Evolutionary conservation across 1,140 invertebrate species (phyloP).

Genomic region (Saccostrea glomerata): DNA sequence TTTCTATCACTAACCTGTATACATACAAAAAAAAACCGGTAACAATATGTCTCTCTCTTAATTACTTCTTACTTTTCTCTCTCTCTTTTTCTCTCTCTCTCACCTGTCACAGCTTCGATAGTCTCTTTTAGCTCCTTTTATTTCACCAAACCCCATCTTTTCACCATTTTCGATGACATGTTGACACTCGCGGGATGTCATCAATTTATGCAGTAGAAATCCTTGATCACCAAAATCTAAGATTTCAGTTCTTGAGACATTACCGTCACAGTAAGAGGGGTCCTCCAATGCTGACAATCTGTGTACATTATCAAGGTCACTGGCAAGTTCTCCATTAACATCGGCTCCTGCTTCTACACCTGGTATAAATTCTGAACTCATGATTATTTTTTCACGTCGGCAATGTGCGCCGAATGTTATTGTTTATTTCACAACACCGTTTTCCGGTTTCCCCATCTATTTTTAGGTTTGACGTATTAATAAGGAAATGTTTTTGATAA

Average conservation of each 20-base stretch:
- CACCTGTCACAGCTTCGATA: conserved; percentile 70
- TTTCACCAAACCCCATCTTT: conserved; percentile 64
- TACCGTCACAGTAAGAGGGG: background rate
- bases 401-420: background rate
- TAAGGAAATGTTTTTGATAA: background rate
- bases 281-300: conserved; percentile 37
- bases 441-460: background rate
- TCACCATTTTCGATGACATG: conserved; percentile 66
- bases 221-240: conserved; percentile 70
- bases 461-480: background rate
- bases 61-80: too few species aligned
- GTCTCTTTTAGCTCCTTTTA: conserved; percentile 58
- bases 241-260: conserved; percentile 59
- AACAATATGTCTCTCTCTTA: background rate
- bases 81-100: background rate
- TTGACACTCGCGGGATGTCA: conserved; percentile 64
- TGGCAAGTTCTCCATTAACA: conserved; percentile 58
- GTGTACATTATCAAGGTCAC: conserved; percentile 47
- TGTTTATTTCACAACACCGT: conserved; percentile 31
- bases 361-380: conserved; percentile 54
- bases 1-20: conserved; percentile 60
- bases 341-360: conserved; percentile 60
- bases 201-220: conserved; percentile 66
- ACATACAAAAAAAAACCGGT: background rate
- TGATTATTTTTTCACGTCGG: background rate